Evolutionary conservation across 2,113 vertebrate species (phyloP).

Genomic region (Stegastes partitus): DNA sequence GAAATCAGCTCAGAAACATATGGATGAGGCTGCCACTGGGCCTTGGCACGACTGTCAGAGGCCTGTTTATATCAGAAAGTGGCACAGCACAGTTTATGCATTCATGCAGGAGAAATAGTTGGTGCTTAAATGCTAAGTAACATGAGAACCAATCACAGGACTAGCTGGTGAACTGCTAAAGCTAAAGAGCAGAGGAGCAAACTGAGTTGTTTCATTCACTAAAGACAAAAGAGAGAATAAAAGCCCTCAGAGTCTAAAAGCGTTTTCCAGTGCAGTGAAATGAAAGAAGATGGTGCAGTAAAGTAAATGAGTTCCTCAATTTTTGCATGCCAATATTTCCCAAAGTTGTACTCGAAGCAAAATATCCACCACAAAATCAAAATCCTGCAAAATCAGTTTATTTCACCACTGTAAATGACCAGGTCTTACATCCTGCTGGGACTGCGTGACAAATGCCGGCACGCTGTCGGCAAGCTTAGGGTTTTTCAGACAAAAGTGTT

Average conservation of each 20-base stretch:
- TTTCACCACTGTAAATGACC: background rate
- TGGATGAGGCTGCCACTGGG: background rate
- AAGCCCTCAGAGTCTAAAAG: too few relatives aligned
- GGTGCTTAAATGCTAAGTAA: too few relatives aligned
- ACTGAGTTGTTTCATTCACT: too few relatives aligned
- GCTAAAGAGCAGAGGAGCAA: too few relatives aligned
- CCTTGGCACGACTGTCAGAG: background rate
- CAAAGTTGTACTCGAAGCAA: background rate
- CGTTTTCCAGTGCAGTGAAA: background rate
- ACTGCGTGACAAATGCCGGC: background rate
- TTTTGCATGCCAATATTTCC: too few relatives aligned
- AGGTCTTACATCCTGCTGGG: background rate
- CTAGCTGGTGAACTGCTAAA: too few relatives aligned
- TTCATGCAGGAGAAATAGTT: too few relatives aligned
- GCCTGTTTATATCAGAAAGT: background rate
- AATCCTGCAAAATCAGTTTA: conserved; percentile 1
- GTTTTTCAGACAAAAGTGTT: background rate
- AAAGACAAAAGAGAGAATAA: too few relatives aligned
- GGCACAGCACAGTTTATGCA: too few relatives aligned
- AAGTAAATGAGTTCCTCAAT: too few relatives aligned
- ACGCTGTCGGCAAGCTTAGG: background rate
- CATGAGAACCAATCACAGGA: too few relatives aligned
- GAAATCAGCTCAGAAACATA: conserved; percentile 13
- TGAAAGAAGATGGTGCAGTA: background rate
- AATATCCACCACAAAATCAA: background rate